phyloP scores from a whole-genome alignment of 2,888 invertebrate genomes.

The Steinernema hermaphroditum region DNA sequence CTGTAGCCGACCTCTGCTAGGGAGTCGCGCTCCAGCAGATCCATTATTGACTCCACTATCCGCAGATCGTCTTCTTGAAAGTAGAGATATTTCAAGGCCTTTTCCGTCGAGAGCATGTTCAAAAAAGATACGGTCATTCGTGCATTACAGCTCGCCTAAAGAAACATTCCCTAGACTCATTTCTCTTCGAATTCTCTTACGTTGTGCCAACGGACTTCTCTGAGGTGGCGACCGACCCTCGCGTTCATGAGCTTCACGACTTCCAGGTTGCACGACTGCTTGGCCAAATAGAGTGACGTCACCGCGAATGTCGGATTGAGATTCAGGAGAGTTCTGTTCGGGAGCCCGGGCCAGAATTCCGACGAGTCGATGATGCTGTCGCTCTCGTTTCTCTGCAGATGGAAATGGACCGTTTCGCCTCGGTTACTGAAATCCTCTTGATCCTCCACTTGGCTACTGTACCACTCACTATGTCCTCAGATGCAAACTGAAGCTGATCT shows the following conservation, averaged over 20 bases:
- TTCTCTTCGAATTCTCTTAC: background rate
- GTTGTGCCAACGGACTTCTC: background rate
- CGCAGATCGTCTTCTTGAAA: no score
- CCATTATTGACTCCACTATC: no score
- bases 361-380: background rate
- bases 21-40: no score
- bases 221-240: background rate
- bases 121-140: no score
- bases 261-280: background rate
- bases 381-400: background rate
- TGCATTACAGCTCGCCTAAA: no score
- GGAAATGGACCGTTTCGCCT: slow-evolving; percentile 12
- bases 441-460: background rate
- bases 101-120: no score
- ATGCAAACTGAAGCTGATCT: background rate
- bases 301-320: background rate
- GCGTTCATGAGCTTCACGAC: background rate
- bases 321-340: slow-evolving; percentile 1
- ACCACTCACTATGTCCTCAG: slow-evolving; percentile 1
- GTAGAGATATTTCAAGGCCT: no score
- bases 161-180: no score
- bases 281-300: background rate
- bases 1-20: no score
- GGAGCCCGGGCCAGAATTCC: slow-evolving; percentile 1
- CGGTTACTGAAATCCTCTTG: background rate